A percentile compares a stretch with the other conserved stretches of the same genome.
Evolutionary conservation across 2,888 invertebrate species (phyloP).

Genomic region (Macroteleia sp.): DNA sequence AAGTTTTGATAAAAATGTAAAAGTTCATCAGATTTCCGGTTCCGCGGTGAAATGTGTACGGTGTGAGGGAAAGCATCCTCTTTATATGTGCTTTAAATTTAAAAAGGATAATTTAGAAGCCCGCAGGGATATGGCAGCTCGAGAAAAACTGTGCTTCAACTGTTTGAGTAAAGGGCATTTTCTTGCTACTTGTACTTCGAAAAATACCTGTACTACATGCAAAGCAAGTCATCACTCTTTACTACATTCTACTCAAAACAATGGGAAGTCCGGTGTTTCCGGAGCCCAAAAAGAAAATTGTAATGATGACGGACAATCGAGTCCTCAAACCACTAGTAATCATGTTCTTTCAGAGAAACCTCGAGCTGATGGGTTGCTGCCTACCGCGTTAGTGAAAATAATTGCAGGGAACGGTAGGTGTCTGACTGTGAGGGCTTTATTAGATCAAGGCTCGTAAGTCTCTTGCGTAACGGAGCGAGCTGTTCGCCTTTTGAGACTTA

Average conservation of each 20-base stretch:
- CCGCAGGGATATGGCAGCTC: neutral
- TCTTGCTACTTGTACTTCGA: neutral
- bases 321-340: neutral
- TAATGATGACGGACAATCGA: neutral
- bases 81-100: constrained; percentile 12
- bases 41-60: constrained; percentile 2
- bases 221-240: neutral
- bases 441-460: neutral
- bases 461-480: neutral
- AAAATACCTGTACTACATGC: neutral
- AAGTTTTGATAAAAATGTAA: neutral
- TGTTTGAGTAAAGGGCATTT: neutral
- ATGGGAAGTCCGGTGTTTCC: neutral
- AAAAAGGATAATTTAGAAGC: neutral
- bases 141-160: constrained; percentile 11
- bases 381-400: neutral
- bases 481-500: neutral
- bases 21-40: constrained; percentile 6
- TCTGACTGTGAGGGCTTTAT: neutral
- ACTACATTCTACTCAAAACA: neutral
- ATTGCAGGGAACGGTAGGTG: neutral
- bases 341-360: neutral
- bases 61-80: constrained; percentile 15
- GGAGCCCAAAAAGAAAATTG: neutral
- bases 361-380: neutral